Base-by-base conservation (phyloP, 2,797 vertebrate genomes). In the Hippoglossus hippoglossus region DNA sequence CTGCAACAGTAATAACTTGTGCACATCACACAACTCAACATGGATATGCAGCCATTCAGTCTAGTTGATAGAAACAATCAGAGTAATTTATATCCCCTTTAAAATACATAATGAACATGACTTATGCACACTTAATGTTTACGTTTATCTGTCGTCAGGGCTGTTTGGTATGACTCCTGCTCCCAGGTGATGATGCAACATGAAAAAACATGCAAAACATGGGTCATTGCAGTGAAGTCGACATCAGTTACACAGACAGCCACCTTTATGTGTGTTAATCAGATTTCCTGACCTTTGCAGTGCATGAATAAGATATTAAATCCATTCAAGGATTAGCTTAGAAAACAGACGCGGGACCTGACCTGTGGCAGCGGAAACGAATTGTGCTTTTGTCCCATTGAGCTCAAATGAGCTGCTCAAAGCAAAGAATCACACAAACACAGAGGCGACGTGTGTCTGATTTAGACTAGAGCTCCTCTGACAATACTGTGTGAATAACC, bases 91-190 rank as follows among this genome's bases (percentile, higher is more conserved):
- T 26, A 34, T 59, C 36, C 50, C 36, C 16, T 34, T 70, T 50
- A 50, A 25, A 24, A 71, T 13, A 25, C 63, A 24, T 46, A 34
- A 72, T 51, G 24, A 67, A 79, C n/a, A 26, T 41, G 28, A 57
- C 47, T 67, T 41, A 46, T 46, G 31, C 44, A 39, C 47, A 66
- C 26, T 26, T n/a, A 34, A 65, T 58, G 66, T 0, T 62, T 34
- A 59, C 72, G 72, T 26, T 26, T 26, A 70, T 84, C 81, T 86
- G 83, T 58, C 55, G 57, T 39, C 59, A 68, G 67, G 5, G 8
- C 58, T 18, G 47, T 55, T 78, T 53, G 65, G 74, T 54, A 21
- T 76, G 81, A 82, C 52, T 86, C 12, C 52, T 6, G 78, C 78
- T 73, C 71, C 54, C 6, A 9, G 52, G 47, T 52, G 8, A 62